Percentiles rank a stretch among this genome's conserved stretches.
These are phyloP conservation scores for Eurystomus glaucurus DNA, from an alignment of 2,797 vertebrate species.

Conservation along the genomic window DNA sequence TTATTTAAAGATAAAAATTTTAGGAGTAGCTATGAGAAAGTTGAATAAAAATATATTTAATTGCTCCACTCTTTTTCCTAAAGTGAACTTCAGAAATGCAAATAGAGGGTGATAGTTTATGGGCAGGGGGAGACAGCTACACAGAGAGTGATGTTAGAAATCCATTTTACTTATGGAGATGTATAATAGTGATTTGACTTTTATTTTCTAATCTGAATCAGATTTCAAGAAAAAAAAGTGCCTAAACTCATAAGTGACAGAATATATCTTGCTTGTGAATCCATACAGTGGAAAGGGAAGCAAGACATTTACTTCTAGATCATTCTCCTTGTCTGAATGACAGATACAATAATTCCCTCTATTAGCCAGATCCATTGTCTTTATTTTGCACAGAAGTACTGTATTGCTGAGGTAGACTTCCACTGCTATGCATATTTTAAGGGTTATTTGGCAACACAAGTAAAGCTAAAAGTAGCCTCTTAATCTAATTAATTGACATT, in stretches of 20 bases:
- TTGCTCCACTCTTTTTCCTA: conserved; percentile 61
- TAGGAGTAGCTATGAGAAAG: conserved; percentile 78
- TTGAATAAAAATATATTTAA: conserved; percentile 83
- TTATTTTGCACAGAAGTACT: conserved; percentile 78
- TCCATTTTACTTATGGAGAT: conserved; percentile 77
- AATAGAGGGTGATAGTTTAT: conserved; percentile 64
- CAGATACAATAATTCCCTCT: conserved; percentile 82
- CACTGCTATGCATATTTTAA: conserved; percentile 88
- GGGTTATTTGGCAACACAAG: conserved; percentile 89
- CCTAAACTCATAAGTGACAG: conserved; percentile 73
- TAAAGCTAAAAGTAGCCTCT: conserved; percentile 91
- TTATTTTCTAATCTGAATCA: conserved; percentile 74
- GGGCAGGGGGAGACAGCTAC: background rate
- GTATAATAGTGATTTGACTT: conserved; percentile 70
- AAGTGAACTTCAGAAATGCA: conserved; percentile 83
- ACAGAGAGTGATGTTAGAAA: conserved; percentile 75
- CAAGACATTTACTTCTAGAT: conserved; percentile 80
- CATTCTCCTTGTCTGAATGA: conserved; percentile 80
- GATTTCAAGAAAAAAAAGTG: conserved; percentile 55
- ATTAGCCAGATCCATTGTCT: conserved; percentile 84
- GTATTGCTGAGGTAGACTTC: conserved; percentile 84
- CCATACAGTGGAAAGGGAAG: conserved; percentile 69
- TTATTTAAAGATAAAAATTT: conserved; percentile 88
- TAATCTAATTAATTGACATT: conserved; percentile 92
- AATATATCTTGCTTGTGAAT: conserved; percentile 76